phyloP scores from a whole-genome alignment of 2,888 invertebrate species.

The Pseudococcus longispinus region DNA sequence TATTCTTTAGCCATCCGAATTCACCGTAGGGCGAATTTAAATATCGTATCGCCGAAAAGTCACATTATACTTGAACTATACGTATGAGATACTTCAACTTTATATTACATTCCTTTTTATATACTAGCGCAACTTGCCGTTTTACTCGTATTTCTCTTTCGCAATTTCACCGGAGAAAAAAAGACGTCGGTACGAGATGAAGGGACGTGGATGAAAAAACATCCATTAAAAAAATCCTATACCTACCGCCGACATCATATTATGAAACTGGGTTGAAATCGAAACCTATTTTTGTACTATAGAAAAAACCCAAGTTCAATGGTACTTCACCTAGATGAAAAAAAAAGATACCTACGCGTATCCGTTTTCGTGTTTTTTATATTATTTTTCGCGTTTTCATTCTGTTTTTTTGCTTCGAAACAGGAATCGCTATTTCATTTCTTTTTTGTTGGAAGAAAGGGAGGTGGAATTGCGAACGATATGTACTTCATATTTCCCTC shows the following conservation, averaged over 20 bases:
- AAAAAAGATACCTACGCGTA: conserved; percentile 13
- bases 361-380: not conserved
- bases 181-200: not conserved
- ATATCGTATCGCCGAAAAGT: no score
- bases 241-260: not conserved
- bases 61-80: no score
- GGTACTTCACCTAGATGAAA: not conserved
- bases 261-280: not conserved
- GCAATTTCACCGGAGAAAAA: not conserved
- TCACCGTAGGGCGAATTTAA: no score
- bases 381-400: not conserved
- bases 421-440: not conserved
- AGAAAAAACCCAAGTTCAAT: not conserved
- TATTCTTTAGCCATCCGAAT: no score
- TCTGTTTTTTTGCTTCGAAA: not conserved
- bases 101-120: not conserved
- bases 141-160: not conserved
- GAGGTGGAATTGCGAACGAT: not conserved
- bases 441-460: not conserved
- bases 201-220: not conserved
- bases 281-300: not conserved
- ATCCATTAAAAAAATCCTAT: not conserved
- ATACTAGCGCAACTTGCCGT: not conserved
- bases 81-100: not conserved
- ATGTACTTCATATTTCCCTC: conserved; percentile 22